Base-by-base conservation (phyloP, 1,140 invertebrate species). In the Parasteatoda tepidariorum region DNA sequence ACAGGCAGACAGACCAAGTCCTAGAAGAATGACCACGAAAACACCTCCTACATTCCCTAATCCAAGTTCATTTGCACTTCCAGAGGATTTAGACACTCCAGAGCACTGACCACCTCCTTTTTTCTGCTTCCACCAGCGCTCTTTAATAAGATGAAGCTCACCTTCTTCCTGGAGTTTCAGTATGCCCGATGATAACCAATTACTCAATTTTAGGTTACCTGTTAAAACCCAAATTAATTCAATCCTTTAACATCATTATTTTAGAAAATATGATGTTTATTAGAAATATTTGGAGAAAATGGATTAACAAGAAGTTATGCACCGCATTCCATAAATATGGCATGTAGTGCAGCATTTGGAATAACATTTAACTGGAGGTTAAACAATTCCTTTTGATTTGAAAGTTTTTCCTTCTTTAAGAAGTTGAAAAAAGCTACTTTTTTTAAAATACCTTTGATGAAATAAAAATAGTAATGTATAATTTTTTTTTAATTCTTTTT, bases 21-120 rank as follows among this genome's bases (percentile, higher is more conserved):
- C 90, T 26, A 87, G 86, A n/a, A 91, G 85, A 5, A 91, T 87
- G 26, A 91, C 89, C 18, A 91, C 88, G 85, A 91, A 91, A 13
- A 91, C 90, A 15, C 91, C 91, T 24, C 90, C 91, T n/a, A 91
- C 89, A 81, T 88, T 88, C 34, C 75, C 85, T 55, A 88, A 61
- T 24, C 85, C 85, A 55, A 88, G 82, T 78, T 86, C 86, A 57
- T 71, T 86, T 26, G 85, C 86, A 24, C 48, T 55, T 7, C 73
- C 62, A 30, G 64, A 59, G 34, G 41, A 28, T 28, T 81, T 84
- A 1, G 73, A 74, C 33, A 85, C 83, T 68, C 86, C 62, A 22
- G 70, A 70, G 73, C 86, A 87, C 11, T 62, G 34, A 6, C 86
- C 86, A 38, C 85, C 86, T 3, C 85, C 79, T 61, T 83, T 71